A percentile compares a stretch with the other conserved stretches of the same genome.
Conservation (phyloP, 2,888 invertebrate species). For the Watsonalla cultraria region DNA sequence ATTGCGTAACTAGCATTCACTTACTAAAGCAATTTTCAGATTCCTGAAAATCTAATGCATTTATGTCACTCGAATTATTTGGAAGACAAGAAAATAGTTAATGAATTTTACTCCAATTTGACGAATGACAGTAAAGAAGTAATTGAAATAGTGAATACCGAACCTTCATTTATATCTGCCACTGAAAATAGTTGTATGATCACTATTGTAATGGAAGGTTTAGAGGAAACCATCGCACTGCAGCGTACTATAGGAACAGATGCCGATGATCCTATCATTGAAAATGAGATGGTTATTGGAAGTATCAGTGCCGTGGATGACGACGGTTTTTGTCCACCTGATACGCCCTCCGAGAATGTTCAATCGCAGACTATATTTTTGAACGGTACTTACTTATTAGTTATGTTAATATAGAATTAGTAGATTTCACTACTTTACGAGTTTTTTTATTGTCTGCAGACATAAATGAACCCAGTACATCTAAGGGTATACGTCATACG, state of each 20-base stretch:
- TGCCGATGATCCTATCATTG: slow-evolving; percentile 24
- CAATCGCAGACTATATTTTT: slow-evolving; percentile 55
- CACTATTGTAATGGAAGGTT: slow-evolving; percentile 46
- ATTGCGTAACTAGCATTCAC: too few relatives aligned
- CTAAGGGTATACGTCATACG: slow-evolving; percentile 63
- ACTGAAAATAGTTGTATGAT: slow-evolving; percentile 47
- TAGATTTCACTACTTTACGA: background rate
- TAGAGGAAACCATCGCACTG: slow-evolving; percentile 46
- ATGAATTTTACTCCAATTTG: slow-evolving; percentile 4
- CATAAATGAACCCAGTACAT: slow-evolving; percentile 69
- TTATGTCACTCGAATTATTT: slow-evolving; percentile 30
- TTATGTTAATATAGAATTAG: slow-evolving; percentile 1
- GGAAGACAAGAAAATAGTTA: slow-evolving; percentile 21
- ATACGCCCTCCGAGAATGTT: slow-evolving; percentile 33
- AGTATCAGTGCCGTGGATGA: slow-evolving; percentile 37
- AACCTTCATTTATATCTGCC: slow-evolving; percentile 26
- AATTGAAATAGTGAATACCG: slow-evolving; percentile 3
- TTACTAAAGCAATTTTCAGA: slow-evolving; percentile 31
- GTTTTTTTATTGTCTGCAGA: slow-evolving; percentile 30
- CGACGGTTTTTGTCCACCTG: slow-evolving; percentile 27
- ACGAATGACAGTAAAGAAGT: slow-evolving; percentile 4
- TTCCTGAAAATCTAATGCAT: slow-evolving; percentile 49
- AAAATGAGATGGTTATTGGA: slow-evolving; percentile 31
- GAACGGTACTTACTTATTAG: slow-evolving; percentile 37
- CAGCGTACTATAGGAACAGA: slow-evolving; percentile 50